These are phyloP conservation scores for Coilia nasus DNA, from an alignment of 2,797 vertebrate genomes.

Conservation along the genomic window DNA sequence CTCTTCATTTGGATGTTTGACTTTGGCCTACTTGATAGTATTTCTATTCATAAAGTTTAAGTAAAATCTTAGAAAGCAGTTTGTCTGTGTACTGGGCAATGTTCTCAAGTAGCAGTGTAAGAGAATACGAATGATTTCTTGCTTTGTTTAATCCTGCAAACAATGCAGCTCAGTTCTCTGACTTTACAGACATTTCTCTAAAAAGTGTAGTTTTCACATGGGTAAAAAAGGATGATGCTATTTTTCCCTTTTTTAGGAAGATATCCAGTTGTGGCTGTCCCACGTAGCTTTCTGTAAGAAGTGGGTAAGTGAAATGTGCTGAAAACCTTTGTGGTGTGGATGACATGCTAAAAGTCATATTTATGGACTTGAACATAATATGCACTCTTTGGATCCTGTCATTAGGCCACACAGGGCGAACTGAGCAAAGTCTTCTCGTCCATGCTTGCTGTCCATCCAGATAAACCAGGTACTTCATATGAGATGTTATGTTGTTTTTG, in stretches of 20 bases:
- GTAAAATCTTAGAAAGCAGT: neutral
- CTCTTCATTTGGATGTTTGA: neutral
- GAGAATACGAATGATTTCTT: neutral
- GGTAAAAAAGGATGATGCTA: neutral
- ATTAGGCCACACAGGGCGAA: constrained; percentile 81
- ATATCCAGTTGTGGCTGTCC: constrained; percentile 94
- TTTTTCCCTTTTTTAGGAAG: constrained; percentile 74
- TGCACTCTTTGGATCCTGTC: neutral
- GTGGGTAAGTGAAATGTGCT: constrained; percentile 82
- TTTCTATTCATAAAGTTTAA: neutral
- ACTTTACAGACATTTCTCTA: neutral
- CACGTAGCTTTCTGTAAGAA: constrained; percentile 95
- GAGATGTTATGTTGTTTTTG: neutral
- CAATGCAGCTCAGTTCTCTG: neutral
- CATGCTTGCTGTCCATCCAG: constrained; percentile 91
- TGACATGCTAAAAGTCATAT: neutral
- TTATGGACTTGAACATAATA: neutral
- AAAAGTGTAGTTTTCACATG: too few species aligned
- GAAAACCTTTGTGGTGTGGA: neutral
- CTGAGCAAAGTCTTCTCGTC: constrained; percentile 91
- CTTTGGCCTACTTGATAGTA: neutral
- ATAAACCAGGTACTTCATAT: constrained; percentile 88
- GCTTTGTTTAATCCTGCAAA: neutral
- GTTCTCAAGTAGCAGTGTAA: neutral
- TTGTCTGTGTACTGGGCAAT: neutral